Percentiles rank a stretch among this genome's conserved stretches.
These are phyloP conservation scores for Colletes collaris DNA, from an alignment of 2,888 invertebrate genomes.

Conservation along the genomic window DNA sequence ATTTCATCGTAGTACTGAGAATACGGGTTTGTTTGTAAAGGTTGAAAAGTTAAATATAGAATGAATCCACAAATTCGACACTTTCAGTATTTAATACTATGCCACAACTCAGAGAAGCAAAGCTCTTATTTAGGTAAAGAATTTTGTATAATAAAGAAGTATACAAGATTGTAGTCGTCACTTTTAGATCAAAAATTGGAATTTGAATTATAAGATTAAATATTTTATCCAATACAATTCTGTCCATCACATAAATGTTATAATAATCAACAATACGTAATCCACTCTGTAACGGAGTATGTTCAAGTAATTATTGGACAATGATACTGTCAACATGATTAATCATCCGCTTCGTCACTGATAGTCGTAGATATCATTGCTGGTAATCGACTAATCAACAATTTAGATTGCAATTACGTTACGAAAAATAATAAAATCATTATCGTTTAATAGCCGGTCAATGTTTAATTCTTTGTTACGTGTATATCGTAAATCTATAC, in stretches of 20 bases:
- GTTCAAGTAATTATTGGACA: background rate
- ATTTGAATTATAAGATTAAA: too few relatives aligned
- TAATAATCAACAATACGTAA: too few relatives aligned
- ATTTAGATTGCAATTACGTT: background rate
- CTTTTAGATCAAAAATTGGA: too few relatives aligned
- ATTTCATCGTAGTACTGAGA: conserved; percentile 16
- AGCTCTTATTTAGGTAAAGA: too few relatives aligned
- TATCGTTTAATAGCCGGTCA: background rate
- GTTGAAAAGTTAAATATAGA: background rate
- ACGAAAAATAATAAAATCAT: background rate
- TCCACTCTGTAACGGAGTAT: too few relatives aligned
- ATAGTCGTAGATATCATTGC: conserved; percentile 6
- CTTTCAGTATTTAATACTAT: background rate
- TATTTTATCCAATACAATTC: too few relatives aligned
- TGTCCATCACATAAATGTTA: background rate
- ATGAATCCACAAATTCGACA: background rate
- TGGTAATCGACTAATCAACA: background rate
- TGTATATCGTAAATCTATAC: too few relatives aligned
- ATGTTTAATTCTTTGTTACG: background rate
- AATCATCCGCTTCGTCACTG: background rate
- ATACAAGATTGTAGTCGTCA: too few relatives aligned
- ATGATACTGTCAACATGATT: background rate
- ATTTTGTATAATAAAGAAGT: too few relatives aligned
- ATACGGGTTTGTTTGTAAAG: background rate
- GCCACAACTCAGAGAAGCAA: too few relatives aligned